phyloP scores from a whole-genome alignment of 1,140 invertebrate species.

The Diachasmimorpha longicaudata region DNA sequence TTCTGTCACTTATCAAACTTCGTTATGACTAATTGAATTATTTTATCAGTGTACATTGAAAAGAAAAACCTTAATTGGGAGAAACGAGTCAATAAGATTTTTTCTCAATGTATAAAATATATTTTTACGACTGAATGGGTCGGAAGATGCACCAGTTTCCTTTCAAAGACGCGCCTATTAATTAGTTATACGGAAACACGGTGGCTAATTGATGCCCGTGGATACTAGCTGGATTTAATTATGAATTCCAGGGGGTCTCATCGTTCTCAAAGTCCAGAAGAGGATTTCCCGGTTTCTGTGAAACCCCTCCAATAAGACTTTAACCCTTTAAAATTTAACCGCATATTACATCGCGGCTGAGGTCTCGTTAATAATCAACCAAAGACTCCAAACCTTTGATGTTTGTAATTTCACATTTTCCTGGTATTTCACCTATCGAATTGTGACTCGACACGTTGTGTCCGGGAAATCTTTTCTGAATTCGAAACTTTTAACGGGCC shows the following conservation, averaged over 20 bases:
- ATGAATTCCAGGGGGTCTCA: slow-evolving; percentile 10
- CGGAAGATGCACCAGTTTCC: background rate
- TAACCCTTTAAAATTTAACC: slow-evolving; percentile 10
- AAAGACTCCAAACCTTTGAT: background rate
- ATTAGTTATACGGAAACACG: slow-evolving; percentile 15
- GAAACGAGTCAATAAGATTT: too few species aligned
- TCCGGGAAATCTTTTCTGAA: background rate
- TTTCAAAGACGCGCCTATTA: slow-evolving; percentile 9
- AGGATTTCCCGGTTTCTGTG: background rate
- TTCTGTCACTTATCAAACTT: too few species aligned
- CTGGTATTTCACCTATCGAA: too few species aligned
- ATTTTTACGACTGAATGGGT: too few species aligned
- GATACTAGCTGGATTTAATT: slow-evolving; percentile 17
- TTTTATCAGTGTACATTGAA: too few species aligned
- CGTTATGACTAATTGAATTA: too few species aligned
- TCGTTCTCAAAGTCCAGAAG: background rate
- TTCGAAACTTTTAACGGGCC: background rate
- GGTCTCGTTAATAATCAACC: background rate
- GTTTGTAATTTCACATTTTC: background rate
- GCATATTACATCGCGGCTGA: background rate
- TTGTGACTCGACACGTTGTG: too few species aligned
- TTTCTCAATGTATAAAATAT: too few species aligned
- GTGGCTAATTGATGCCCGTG: slow-evolving; percentile 8
- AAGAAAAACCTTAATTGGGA: too few species aligned
- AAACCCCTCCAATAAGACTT: slow-evolving; percentile 14